Evolutionary conservation across 2,797 vertebrate species (phyloP), one percentile per base, ranked within the genome.

Genomic region (Sylvia borin): DNA sequence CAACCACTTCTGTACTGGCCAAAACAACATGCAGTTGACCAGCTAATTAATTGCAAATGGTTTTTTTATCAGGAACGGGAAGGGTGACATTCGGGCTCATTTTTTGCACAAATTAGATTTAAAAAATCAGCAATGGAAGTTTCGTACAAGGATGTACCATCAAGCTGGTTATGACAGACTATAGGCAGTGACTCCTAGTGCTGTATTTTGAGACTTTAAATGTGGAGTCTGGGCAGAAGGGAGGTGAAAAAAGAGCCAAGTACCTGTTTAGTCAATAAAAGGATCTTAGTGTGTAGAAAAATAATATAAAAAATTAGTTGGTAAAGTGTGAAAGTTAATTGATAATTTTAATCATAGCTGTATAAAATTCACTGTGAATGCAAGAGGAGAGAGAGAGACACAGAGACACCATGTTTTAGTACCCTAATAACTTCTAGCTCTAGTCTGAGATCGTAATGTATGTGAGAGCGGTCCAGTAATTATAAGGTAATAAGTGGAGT

Each of bases 401-500:
- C 86, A 81, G 96, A 92, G 74, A 97, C 83, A 95, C 93, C 67
- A 7, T 95, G 96, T 97, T 98, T 98, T 97, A 98, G 97, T 97
- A 97, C 96, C 97, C 94, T 97, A 97, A 98, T 98, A 98, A 98
- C 96, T 98, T 97, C 97, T 96, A 94, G 85, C 97, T 97, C 76
- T 78, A 95, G 95, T 95, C 94, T 91, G 86, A 96, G 97, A 97
- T 97, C 93, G 90, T 98, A 98, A 97, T 97, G 97, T 97, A 97
- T 97, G 97, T 97, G 97, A 90, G 93, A 96, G 96, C 87, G 34
- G 97, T 97, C 97, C 95, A 93, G 97, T 97, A 97, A 98, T 98
- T 98, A 97, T 97, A 97, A 97, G 97, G 98, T 97, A 98, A 97
- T 98, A 98, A 98, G 98, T 97, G 97, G 96, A 97, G 96, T 97